phyloP scores from a whole-genome alignment of 2,888 invertebrate genomes.

The Schizaphis graminum region DNA sequence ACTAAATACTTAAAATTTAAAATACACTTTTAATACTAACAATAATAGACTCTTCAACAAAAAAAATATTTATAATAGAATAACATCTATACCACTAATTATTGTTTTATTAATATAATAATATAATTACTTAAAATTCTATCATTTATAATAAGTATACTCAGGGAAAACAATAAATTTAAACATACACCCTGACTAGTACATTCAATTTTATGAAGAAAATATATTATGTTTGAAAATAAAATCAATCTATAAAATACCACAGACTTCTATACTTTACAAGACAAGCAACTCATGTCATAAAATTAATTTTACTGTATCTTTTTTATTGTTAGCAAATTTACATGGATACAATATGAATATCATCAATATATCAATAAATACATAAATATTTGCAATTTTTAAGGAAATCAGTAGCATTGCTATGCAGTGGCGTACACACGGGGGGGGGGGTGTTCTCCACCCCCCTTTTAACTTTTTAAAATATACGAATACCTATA shows the following conservation, averaged over 20 bases:
- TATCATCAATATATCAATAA: neutral
- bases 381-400: neutral
- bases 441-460: too few species aligned
- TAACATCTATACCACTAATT: slow-evolving; percentile 33
- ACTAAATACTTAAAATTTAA: slow-evolving; percentile 14
- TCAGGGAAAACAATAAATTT: neutral
- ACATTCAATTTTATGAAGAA: neutral
- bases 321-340: neutral
- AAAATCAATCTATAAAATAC: neutral
- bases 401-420: neutral
- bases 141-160: neutral
- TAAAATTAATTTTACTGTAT: neutral
- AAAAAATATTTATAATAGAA: slow-evolving; percentile 3
- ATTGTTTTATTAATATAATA: slow-evolving; percentile 1
- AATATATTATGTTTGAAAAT: slow-evolving; percentile 32
- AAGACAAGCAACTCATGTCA: neutral
- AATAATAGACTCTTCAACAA: neutral
- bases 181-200: slow-evolving; percentile 16
- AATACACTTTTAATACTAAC: neutral
- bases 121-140: neutral
- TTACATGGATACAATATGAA: neutral
- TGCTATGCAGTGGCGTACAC: too few species aligned
- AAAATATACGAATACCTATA: too few species aligned
- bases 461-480: too few species aligned
- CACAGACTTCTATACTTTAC: neutral